These are phyloP conservation scores for Reinhardtius hippoglossoides DNA, from an alignment of 2,113 vertebrate species.

Conservation along the genomic window DNA sequence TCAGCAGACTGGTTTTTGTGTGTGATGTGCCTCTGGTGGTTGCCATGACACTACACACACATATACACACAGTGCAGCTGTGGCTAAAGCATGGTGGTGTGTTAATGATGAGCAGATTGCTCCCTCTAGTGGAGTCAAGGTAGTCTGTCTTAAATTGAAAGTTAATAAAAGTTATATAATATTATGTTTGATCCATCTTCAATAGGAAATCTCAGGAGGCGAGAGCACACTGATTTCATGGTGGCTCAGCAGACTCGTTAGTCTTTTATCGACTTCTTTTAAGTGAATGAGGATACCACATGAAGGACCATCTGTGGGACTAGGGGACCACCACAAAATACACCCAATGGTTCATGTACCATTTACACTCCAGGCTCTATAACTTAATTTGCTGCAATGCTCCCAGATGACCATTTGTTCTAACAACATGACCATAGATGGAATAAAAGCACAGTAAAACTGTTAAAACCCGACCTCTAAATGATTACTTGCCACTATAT, in stretches of 20 bases:
- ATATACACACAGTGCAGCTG: constrained; percentile 46
- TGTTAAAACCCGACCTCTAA: too few species aligned
- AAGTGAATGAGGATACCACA: not conserved
- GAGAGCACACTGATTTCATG: not conserved
- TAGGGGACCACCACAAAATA: too few species aligned
- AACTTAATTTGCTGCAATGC: too few species aligned
- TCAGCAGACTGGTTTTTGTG: constrained; percentile 32
- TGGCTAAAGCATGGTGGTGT: not conserved
- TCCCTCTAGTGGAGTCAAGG: constrained; percentile 68
- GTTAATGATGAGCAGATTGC: constrained; percentile 48
- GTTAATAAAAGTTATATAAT: too few species aligned
- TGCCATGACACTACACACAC: constrained; percentile 58
- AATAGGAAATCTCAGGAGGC: not conserved
- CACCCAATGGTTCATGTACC: too few species aligned
- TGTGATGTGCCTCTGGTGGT: constrained; percentile 55
- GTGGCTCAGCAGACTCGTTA: too few species aligned
- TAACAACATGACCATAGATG: too few species aligned
- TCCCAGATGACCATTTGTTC: too few species aligned
- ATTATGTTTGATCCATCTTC: not conserved
- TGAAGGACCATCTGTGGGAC: not conserved
- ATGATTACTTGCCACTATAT: too few species aligned
- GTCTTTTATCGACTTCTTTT: too few species aligned
- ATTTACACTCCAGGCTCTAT: too few species aligned
- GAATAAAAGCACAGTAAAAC: too few species aligned
- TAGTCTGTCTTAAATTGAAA: not conserved